Evolutionary conservation across 2,888 invertebrate genomes (phyloP).

Genomic region (Brenthis ino): DNA sequence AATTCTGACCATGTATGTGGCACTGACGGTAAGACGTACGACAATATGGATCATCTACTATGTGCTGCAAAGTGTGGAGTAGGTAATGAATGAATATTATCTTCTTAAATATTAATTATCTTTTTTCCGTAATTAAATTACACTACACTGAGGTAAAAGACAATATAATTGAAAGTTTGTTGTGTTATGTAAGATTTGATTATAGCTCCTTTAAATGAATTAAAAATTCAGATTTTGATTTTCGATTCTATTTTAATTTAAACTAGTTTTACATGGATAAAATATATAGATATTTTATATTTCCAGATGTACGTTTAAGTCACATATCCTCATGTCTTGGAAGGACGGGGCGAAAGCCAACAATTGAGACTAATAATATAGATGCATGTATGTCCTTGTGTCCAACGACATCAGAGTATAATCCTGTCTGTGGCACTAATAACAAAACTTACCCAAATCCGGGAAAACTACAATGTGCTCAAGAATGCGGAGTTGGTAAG

Average conservation of each 20-base stretch:
- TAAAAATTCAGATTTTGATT: too few species aligned
- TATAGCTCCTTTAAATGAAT: too few species aligned
- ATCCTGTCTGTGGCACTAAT: slow-evolving; percentile 64
- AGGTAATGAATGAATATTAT: slow-evolving; percentile 11
- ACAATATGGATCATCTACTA: slow-evolving; percentile 49
- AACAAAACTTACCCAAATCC: slow-evolving; percentile 56
- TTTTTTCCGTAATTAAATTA: too few species aligned
- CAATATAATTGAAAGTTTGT: too few species aligned
- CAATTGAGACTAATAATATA: not conserved
- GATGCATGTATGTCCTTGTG: slow-evolving; percentile 46
- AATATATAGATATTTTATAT: slow-evolving; percentile 1
- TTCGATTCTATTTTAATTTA: not conserved
- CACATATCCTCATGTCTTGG: slow-evolving; percentile 17
- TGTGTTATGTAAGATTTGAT: too few species aligned
- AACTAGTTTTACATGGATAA: not conserved
- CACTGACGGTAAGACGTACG: slow-evolving; percentile 54
- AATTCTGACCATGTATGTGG: slow-evolving; percentile 64
- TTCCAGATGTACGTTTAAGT: slow-evolving; percentile 23
- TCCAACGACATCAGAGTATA: slow-evolving; percentile 56
- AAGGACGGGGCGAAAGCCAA: not conserved
- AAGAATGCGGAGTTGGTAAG: slow-evolving; percentile 59
- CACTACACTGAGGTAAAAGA: too few species aligned
- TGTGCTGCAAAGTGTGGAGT: slow-evolving; percentile 46
- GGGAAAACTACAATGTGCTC: slow-evolving; percentile 56
- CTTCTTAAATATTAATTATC: too few species aligned